These are phyloP conservation scores for Malurus splendens DNA, from an alignment of 2,797 vertebrate genomes.

Conservation along the genomic window DNA sequence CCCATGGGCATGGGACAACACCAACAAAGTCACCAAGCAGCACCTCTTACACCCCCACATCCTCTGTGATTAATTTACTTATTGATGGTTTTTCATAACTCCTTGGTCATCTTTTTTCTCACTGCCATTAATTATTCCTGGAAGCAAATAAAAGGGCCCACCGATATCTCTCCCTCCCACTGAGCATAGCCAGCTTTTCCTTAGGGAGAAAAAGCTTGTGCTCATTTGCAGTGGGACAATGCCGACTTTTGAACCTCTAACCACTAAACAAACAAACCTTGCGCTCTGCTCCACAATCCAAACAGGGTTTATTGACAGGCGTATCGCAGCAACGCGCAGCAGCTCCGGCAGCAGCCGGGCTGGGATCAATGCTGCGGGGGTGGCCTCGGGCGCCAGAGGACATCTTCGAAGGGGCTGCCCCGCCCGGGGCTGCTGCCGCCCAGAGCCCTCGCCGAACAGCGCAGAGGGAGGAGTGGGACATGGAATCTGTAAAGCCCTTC, in stretches of 20 bases:
- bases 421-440: not conserved
- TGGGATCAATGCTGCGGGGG: slow-evolving; percentile 46
- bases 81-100: slow-evolving; percentile 36
- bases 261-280: slow-evolving; percentile 80
- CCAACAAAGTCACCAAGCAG: not conserved
- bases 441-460: fast-evolving
- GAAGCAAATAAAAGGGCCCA: slow-evolving; percentile 57
- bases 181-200: slow-evolving; percentile 5
- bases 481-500: not conserved
- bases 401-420: not conserved
- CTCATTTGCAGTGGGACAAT: slow-evolving; percentile 71
- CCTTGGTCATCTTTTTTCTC: slow-evolving; percentile 6
- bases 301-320: slow-evolving; percentile 78
- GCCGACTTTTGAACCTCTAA: slow-evolving; percentile 82
- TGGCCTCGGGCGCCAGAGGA: not conserved
- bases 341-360: slow-evolving; percentile 43
- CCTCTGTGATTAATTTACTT: slow-evolving; percentile 11
- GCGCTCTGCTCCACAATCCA: slow-evolving; percentile 73
- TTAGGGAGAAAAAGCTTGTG: slow-evolving; percentile 45
- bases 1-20: not conserved
- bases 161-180: slow-evolving; percentile 32
- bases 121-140: slow-evolving; percentile 56
- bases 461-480: fast-evolving
- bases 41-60: not conserved
- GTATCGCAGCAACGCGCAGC: slow-evolving; percentile 76